Conservation (phyloP, 2,888 invertebrate genomes). For the Ennomos erosarius region DNA sequence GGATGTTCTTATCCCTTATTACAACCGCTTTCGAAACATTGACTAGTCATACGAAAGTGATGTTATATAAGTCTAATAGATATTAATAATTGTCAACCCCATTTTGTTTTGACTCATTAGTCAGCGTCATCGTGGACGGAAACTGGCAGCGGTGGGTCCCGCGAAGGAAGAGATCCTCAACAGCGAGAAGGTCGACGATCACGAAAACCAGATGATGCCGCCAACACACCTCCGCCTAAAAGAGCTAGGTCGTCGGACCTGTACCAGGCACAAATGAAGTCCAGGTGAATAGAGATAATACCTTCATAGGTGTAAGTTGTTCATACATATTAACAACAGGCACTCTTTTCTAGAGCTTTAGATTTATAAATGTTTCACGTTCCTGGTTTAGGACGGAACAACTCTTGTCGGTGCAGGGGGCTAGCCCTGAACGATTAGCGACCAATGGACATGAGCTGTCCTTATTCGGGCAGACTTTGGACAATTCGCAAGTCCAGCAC, state of each 20-base stretch:
- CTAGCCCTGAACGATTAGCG: slow-evolving; percentile 86
- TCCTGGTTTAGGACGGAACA: slow-evolving; percentile 80
- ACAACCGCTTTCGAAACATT: too few relatives aligned
- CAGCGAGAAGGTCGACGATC: slow-evolving; percentile 78
- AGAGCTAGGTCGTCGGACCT: slow-evolving; percentile 89
- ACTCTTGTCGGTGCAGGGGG: slow-evolving; percentile 69
- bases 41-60: too few relatives aligned
- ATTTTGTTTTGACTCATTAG: slow-evolving; percentile 44
- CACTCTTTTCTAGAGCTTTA: slow-evolving; percentile 36
- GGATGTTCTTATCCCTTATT: too few relatives aligned
- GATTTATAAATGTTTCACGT: slow-evolving; percentile 59
- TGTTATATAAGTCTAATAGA: too few relatives aligned
- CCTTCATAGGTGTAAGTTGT: slow-evolving; percentile 14
- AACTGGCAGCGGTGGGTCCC: slow-evolving; percentile 74
- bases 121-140: slow-evolving; percentile 81
- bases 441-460: slow-evolving; percentile 89
- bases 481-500: slow-evolving; percentile 89
- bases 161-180: slow-evolving; percentile 69
- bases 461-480: slow-evolving; percentile 91
- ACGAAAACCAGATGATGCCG: slow-evolving; percentile 80
- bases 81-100: background rate
- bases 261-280: slow-evolving; percentile 86
- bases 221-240: slow-evolving; percentile 87
- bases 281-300: slow-evolving; percentile 69
- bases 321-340: background rate